A percentile compares a stretch with the other conserved stretches of the same genome.
phyloP scores from a whole-genome alignment of 2,888 invertebrate genomes.

The Mythimna ferrago region DNA sequence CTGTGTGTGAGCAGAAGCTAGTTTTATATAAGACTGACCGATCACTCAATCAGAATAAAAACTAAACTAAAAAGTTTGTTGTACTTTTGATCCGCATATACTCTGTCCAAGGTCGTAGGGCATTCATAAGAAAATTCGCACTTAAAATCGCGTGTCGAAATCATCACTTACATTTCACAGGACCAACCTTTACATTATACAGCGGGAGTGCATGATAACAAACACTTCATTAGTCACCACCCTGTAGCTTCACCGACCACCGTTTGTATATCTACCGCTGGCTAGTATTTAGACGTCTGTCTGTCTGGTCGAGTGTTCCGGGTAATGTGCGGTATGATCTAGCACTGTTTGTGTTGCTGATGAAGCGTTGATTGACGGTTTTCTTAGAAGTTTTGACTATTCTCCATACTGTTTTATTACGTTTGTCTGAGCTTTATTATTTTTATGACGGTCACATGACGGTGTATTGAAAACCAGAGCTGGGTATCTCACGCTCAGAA shows the following conservation, averaged over 20 bases:
- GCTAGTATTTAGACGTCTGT: constrained; percentile 53
- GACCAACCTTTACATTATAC: constrained; percentile 21
- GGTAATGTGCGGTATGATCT: constrained; percentile 22
- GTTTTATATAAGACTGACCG: too few species aligned
- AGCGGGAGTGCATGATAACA: constrained; percentile 31
- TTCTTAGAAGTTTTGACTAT: constrained; percentile 12
- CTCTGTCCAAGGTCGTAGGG: too few species aligned
- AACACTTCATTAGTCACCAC: constrained; percentile 52
- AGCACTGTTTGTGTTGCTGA: constrained; percentile 34
- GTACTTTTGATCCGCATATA: too few species aligned
- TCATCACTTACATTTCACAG: constrained; percentile 5
- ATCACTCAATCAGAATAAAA: too few species aligned
- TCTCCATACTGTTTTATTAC: not conserved
- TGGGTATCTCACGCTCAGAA: too few species aligned
- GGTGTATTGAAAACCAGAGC: too few species aligned
- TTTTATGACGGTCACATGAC: too few species aligned
- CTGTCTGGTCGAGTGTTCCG: constrained; percentile 37
- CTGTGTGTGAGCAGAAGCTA: too few species aligned
- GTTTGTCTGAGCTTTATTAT: too few species aligned
- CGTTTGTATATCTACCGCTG: constrained; percentile 30
- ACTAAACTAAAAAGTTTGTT: too few species aligned
- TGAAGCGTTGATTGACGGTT: not conserved
- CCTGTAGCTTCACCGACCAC: constrained; percentile 24
- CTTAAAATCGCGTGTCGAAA: not conserved
- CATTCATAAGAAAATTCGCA: not conserved